A percentile compares a stretch with the other conserved stretches of the same genome.
These are phyloP conservation scores for Plemyria rubiginata DNA, from an alignment of 2,888 invertebrate genomes.

Conservation along the genomic window DNA sequence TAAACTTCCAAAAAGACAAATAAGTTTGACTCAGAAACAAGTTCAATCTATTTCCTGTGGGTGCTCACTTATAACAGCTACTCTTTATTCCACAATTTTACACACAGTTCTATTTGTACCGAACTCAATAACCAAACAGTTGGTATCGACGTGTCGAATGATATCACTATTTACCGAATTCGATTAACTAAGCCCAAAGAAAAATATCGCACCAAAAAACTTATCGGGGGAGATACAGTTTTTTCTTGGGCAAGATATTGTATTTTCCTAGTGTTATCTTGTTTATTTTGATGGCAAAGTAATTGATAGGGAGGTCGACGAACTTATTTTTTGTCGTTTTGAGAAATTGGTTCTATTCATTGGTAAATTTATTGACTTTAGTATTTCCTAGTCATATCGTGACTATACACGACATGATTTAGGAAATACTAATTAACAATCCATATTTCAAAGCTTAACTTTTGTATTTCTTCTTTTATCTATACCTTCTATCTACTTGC, in stretches of 20 bases:
- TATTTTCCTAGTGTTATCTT: conserved; percentile 74
- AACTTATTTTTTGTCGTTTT: conserved; percentile 43
- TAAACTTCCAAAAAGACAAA: conserved; percentile 1
- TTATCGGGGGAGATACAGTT: conserved; percentile 58
- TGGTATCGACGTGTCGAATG: conserved; percentile 59
- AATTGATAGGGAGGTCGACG: conserved; percentile 50
- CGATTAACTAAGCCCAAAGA: conserved; percentile 69
- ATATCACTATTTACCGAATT: conserved; percentile 66
- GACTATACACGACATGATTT: too few relatives aligned
- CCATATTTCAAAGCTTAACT: too few relatives aligned
- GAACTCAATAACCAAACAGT: conserved; percentile 32
- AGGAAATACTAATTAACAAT: too few relatives aligned
- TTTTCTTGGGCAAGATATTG: conserved; percentile 71
- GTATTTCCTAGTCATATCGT: too few relatives aligned
- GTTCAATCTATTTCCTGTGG: conserved; percentile 27
- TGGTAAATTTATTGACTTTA: too few relatives aligned
- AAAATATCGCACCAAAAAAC: conserved; percentile 72
- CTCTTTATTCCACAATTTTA: conserved; percentile 30
- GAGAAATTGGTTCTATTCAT: conserved; percentile 4
- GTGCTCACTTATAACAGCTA: conserved; percentile 23
- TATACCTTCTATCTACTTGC: too few relatives aligned
- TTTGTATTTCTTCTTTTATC: too few relatives aligned
- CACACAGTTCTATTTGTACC: conserved; percentile 33
- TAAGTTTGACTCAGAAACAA: neutral
- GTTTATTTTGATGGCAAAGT: conserved; percentile 62